Evolutionary conservation across 2,888 invertebrate species (phyloP).

Genomic region (Electrophaes corylata): DNA sequence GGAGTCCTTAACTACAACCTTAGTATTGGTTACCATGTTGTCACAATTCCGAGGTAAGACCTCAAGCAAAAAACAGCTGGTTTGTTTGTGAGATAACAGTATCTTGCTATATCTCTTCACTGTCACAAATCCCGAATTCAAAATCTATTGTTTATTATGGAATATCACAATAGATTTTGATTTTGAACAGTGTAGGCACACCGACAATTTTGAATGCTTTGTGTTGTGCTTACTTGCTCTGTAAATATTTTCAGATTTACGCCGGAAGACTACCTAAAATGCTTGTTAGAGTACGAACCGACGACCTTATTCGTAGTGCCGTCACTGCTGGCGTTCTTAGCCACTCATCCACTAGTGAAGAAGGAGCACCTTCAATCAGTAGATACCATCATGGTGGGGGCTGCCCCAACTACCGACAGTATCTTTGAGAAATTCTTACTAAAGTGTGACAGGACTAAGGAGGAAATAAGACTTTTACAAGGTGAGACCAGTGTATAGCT

Average conservation of each 20-base stretch:
- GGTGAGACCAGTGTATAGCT: constrained; percentile 55
- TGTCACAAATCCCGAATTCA: no score
- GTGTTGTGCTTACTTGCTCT: neutral
- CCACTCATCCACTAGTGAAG: constrained; percentile 88
- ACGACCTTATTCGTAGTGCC: constrained; percentile 89
- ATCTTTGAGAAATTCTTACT: constrained; percentile 86
- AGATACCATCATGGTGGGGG: constrained; percentile 87
- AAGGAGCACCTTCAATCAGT: constrained; percentile 87
- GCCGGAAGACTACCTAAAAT: constrained; percentile 88
- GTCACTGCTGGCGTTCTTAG: constrained; percentile 89
- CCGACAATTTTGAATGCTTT: no score
- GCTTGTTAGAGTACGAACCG: constrained; percentile 85
- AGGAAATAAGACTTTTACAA: constrained; percentile 75
- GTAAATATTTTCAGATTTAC: constrained; percentile 81
- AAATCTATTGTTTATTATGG: no score
- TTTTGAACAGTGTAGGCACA: no score
- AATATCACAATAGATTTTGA: no score
- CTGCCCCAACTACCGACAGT: constrained; percentile 88
- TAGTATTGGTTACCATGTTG: constrained; percentile 84
- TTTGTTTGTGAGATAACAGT: no score
- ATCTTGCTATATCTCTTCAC: neutral
- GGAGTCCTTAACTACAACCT: constrained; percentile 86
- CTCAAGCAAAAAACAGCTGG: neutral
- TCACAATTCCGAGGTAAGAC: constrained; percentile 86
- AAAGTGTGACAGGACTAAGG: constrained; percentile 82